These are phyloP conservation scores for Lacerta bilineata DNA, from an alignment of 2,797 vertebrate genomes.

Conservation along the genomic window DNA sequence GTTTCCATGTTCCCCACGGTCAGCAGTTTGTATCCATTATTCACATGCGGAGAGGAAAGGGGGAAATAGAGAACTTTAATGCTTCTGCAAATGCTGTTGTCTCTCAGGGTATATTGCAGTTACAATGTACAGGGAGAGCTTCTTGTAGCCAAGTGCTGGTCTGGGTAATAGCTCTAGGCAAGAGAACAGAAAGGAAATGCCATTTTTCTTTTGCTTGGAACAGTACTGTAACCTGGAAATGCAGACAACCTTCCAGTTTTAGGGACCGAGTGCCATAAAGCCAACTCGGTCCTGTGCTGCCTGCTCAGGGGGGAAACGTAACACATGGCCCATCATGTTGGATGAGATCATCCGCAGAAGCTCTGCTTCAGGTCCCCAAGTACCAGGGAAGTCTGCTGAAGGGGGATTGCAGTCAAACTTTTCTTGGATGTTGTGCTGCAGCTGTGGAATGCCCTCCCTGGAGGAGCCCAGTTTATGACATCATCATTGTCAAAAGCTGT, in stretches of 20 bases:
- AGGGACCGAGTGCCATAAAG: background rate
- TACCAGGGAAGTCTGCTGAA: background rate
- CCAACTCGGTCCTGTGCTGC: background rate
- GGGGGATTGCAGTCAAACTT: background rate
- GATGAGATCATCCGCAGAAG: slow-evolving; percentile 9
- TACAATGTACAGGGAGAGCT: background rate
- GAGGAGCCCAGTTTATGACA: background rate
- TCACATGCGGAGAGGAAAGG: background rate
- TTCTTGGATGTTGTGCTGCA: background rate
- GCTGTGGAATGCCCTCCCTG: background rate
- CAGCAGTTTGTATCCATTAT: slow-evolving; percentile 22
- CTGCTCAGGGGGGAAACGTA: background rate
- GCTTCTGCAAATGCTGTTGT: background rate
- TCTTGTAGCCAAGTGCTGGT: background rate
- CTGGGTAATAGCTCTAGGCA: background rate
- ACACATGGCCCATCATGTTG: background rate
- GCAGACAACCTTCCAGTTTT: background rate
- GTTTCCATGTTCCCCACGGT: slow-evolving; percentile 27
- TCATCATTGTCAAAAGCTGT: background rate
- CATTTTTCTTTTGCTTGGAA: background rate
- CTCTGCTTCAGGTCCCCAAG: slow-evolving; percentile 2
- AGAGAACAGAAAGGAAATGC: background rate
- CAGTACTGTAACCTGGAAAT: background rate
- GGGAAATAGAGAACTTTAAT: background rate
- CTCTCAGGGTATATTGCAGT: background rate